Evolutionary conservation across 2,888 invertebrate species (phyloP).

Genomic region (Arenicola marina): DNA sequence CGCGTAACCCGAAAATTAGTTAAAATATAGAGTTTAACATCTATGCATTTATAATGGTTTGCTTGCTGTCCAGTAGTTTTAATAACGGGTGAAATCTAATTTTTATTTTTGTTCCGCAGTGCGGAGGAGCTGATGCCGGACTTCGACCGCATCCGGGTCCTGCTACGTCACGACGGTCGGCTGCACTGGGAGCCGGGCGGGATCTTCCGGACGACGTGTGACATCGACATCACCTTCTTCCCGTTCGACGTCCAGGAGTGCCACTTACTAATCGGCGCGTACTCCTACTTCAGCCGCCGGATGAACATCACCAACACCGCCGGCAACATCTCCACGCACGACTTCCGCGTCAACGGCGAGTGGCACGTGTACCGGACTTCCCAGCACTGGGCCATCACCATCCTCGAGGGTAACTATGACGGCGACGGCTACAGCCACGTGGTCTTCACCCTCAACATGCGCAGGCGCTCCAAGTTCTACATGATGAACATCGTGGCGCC

Average conservation of each 20-base stretch:
- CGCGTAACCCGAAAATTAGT: too few relatives aligned
- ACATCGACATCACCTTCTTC: constrained; percentile 35
- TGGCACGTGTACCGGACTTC: constrained; percentile 31
- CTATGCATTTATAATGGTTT: too few relatives aligned
- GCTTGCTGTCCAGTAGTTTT: too few relatives aligned
- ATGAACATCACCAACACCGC: constrained; percentile 34
- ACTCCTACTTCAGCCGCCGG: constrained; percentile 26
- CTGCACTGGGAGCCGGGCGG: constrained; percentile 36
- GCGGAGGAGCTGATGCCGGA: constrained; percentile 35
- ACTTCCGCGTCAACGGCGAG: constrained; percentile 33
- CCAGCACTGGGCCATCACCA: constrained; percentile 27
- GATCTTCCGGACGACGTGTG: constrained; percentile 33
- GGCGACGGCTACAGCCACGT: constrained; percentile 34
- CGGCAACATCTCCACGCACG: constrained; percentile 22
- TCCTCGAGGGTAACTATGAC: constrained; percentile 23
- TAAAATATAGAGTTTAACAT: too few relatives aligned
- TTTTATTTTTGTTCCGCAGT: constrained; percentile 5
- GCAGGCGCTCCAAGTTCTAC: constrained; percentile 32
- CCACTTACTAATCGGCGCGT: constrained; percentile 32
- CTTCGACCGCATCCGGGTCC: constrained; percentile 32
- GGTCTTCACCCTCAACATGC: constrained; percentile 31
- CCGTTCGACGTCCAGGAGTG: constrained; percentile 32
- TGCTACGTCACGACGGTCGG: constrained; percentile 24
- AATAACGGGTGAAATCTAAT: too few relatives aligned
- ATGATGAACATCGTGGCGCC: constrained; percentile 39